Percentiles rank a stretch among this genome's conserved stretches.
phyloP scores from a whole-genome alignment of 2,888 invertebrate genomes.

The Chesias legatella region DNA sequence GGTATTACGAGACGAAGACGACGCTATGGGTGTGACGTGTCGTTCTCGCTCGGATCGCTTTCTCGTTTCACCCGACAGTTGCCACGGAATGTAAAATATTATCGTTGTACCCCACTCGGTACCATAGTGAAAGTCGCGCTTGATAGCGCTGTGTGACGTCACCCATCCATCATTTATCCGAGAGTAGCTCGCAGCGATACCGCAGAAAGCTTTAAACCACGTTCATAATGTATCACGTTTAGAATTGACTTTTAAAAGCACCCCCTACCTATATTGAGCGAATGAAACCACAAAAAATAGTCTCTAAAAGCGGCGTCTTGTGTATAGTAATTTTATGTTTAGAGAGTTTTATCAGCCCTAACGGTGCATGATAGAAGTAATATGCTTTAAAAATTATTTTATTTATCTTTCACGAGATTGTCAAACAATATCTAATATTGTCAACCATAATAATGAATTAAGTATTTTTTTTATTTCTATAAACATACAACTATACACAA shows the following conservation, averaged over 20 bases:
- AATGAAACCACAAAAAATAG: conserved; percentile 67
- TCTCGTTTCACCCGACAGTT: conserved; percentile 43
- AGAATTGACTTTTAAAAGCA: conserved; percentile 66
- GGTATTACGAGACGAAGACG: conserved; percentile 15
- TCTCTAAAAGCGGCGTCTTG: conserved; percentile 58
- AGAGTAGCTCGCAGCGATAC: conserved; percentile 60
- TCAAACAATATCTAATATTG: too few species aligned
- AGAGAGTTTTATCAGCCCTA: conserved; percentile 12
- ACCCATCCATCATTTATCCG: conserved; percentile 75
- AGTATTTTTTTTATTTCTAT: too few species aligned
- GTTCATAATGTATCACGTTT: too few species aligned
- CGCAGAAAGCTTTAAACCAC: conserved; percentile 71
- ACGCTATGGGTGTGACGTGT: conserved; percentile 26
- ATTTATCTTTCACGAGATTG: too few species aligned
- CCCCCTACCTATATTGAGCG: conserved; percentile 50
- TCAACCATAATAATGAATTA: too few species aligned
- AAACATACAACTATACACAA: too few species aligned
- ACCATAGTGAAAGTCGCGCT: conserved; percentile 59
- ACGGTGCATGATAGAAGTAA: too few species aligned
- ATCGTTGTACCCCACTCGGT: conserved; percentile 41
- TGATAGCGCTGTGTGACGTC: conserved; percentile 56
- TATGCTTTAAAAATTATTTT: too few species aligned
- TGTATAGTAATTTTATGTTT: conserved; percentile 36
- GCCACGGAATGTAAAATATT: conserved; percentile 56
- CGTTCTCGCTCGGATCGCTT: conserved; percentile 34